phyloP scores from a whole-genome alignment of 2,888 invertebrate genomes.

The Spicauda simplicius region DNA sequence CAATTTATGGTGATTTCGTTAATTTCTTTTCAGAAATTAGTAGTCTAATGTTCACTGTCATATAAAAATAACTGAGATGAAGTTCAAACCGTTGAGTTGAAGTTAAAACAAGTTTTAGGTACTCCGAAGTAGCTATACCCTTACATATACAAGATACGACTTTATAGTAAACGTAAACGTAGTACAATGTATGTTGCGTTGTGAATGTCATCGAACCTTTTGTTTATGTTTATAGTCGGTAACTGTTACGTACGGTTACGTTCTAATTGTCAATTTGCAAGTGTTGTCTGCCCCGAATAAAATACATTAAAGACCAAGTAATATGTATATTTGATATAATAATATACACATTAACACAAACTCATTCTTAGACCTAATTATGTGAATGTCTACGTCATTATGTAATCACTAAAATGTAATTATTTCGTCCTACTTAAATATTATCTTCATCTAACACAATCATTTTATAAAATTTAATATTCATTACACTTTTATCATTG shows the following conservation, averaged over 20 bases:
- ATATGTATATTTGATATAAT: neutral
- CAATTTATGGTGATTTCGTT: neutral
- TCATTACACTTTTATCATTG: conserved; percentile 47
- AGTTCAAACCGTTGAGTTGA: too few relatives aligned
- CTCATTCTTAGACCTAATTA: neutral
- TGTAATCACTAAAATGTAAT: neutral
- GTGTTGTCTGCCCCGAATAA: neutral
- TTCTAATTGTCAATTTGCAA: conserved; percentile 25
- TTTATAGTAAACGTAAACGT: neutral
- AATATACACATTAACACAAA: neutral
- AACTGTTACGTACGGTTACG: conserved; percentile 25
- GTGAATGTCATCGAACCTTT: conserved; percentile 5
- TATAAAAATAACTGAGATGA: too few relatives aligned
- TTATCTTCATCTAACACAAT: conserved; percentile 9
- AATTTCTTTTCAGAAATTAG: too few relatives aligned
- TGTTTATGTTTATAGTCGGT: neutral
- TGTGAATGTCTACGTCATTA: neutral
- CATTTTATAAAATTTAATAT: conserved; percentile 29
- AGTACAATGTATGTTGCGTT: neutral
- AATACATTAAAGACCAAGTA: neutral
- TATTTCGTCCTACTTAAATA: conserved; percentile 4
- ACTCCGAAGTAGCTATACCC: too few relatives aligned
- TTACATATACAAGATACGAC: too few relatives aligned
- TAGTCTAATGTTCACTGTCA: too few relatives aligned
- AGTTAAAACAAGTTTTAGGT: too few relatives aligned